Evolutionary conservation across 2,797 vertebrate genomes (phyloP).

Genomic region (Gouania willdenowi): DNA sequence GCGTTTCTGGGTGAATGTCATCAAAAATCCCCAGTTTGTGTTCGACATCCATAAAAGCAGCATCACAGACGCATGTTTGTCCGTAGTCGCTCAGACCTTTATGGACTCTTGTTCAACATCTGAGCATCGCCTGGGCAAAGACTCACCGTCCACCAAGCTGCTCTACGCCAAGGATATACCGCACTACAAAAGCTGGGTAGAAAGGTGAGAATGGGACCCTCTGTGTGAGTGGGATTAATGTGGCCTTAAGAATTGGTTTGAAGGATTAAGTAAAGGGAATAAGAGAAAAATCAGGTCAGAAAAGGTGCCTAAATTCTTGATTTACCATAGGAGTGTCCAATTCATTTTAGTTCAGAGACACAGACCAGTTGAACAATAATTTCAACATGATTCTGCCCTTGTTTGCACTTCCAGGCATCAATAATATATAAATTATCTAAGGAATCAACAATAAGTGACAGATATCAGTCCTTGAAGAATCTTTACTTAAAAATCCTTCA

Average conservation of each 20-base stretch:
- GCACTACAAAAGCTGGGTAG: conserved; percentile 96
- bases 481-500: too few species aligned
- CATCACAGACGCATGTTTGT: conserved; percentile 94
- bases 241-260: not conserved
- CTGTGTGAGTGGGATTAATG: not conserved
- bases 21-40: conserved; percentile 97
- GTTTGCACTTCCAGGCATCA: too few species aligned
- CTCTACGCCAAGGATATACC: conserved; percentile 96
- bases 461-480: too few species aligned
- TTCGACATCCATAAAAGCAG: conserved; percentile 97
- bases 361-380: too few species aligned
- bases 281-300: not conserved
- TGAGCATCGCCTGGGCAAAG: conserved; percentile 91
- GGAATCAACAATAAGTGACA: too few species aligned
- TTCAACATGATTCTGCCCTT: too few species aligned
- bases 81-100: conserved; percentile 95
- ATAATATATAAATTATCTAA: too few species aligned
- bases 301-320: too few species aligned
- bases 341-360: too few species aligned
- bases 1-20: conserved; percentile 96
- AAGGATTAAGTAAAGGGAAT: not conserved
- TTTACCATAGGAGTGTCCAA: too few species aligned
- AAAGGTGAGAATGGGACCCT: conserved; percentile 75
- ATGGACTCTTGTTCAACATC: conserved; percentile 98
- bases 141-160: conserved; percentile 92